phyloP scores from a whole-genome alignment of 2,797 vertebrate species.

The Emys orbicularis region DNA sequence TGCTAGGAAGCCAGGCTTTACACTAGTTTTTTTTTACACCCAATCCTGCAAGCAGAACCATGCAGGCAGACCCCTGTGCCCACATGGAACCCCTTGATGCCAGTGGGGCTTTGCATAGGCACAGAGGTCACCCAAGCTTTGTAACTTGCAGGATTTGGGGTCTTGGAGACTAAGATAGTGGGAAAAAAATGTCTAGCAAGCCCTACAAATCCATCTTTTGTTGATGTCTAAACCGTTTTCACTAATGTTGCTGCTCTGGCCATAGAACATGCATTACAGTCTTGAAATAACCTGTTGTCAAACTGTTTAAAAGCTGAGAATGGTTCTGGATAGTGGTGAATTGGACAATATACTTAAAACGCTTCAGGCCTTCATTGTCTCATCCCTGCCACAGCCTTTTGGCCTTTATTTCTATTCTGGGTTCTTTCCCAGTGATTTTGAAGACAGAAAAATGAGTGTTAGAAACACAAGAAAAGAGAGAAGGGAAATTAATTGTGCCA shows the following conservation, averaged over 20 bases:
- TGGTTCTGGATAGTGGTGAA: neutral
- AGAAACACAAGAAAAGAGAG: neutral
- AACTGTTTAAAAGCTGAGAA: neutral
- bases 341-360: neutral
- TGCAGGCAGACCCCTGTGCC: too few species aligned
- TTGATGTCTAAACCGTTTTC: neutral
- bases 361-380: neutral
- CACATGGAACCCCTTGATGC: neutral
- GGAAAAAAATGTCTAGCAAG: neutral
- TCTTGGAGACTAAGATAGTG: neutral
- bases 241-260: neutral
- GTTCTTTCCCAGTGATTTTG: neutral
- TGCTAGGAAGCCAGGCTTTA: too few species aligned
- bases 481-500: neutral
- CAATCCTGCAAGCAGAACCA: neutral
- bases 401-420: neutral
- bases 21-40: neutral
- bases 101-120: neutral
- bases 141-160: neutral
- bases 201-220: neutral
- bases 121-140: neutral
- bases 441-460: neutral
- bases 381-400: neutral
- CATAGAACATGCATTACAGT: neutral
- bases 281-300: neutral